Evolutionary conservation across 2,888 invertebrate species (phyloP), one percentile per base, ranked within the genome.

Genomic region (Drosophila incognita): DNA sequence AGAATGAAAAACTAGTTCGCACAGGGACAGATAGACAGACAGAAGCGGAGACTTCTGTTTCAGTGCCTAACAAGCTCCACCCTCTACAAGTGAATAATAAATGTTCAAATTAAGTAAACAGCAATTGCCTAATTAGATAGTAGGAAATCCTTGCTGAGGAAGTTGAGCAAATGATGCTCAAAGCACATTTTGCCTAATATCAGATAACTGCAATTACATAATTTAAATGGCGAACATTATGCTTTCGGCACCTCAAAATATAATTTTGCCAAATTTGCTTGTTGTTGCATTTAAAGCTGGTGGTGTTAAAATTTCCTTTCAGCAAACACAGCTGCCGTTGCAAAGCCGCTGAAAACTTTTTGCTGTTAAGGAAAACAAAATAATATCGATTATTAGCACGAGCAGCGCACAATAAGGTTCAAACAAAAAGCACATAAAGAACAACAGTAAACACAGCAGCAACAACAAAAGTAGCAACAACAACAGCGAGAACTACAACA

Each of bases 351-450:
- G 71, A 83, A 85, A 88, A 85, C 88, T 69, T 78, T 83, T 79
- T 69, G 70, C 75, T 90, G 79, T 74, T 60, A 77, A 69, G 62
- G 74, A 83, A 86, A 87, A 90, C 81, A 90, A 77, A 88, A 90
- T 87, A 85, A 88, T 88, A 87, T 87, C 87, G 88, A 87, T 87
- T 87, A 87, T 90, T 83, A 85, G 76, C 83, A 81, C 81, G 69
- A 76, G 35, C 42, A 38, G 53, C 62, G 67, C 56, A 80, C 67
- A 74, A 68, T 61, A 59, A 27, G 31, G 36, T 54, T 15, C 42
- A 57, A 67, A 49, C 68, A 70, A 66, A 74, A 58, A 66, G 60
- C 78, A 59, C 72, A 87, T 73, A 75, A 88, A 69, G 63, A 70
- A 63, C 60, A 68, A 49, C 58, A 64, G n/a, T 48, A 69, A 48